Evolutionary conservation across 2,888 invertebrate genomes (phyloP), one percentile per base, ranked within the genome.

Genomic region (Epirrhoe tristata): DNA sequence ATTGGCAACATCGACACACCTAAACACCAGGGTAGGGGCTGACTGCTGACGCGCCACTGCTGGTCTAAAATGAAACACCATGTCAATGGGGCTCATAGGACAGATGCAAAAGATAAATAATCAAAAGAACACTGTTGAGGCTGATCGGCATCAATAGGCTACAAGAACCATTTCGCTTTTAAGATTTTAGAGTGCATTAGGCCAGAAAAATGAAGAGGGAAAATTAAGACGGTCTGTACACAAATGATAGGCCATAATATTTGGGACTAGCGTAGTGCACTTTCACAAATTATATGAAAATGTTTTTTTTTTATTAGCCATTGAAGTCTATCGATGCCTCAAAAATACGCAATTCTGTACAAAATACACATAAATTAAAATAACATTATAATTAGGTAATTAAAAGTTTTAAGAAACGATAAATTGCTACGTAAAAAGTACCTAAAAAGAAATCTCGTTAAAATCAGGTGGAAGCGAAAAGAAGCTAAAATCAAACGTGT

Each of bases 11-110:
- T 90, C 92, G 93, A 94, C 94, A 94, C 94, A 94, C 94, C 94
- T 94, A 94, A 93, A 93, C 88, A 94, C 94, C 87, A 94, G 92
- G 86, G 94, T 93, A 81, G 94, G 94, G 79, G 94, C 93, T 69
- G 94, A 94, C 92, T 94, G 94, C 93, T 94, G 94, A 74, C 94
- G 91, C 89, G 94, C 91, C 91, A 94, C 94, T 83, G 93, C 90
- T 82, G 94, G 94, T 93, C 94, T 94, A 94, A 93, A 94, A 94
- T 88, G 87, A 93, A 93, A 93, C 87, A 92, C 87, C 84, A 80
- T 80, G 85, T 91, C 90, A 92, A 86, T 91, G 86, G 86, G 85
- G 77, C 64, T 82, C 78, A 67, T 67, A 81, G 81, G 85, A 85
- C 82, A 78, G 70, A 80, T 76, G 69, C 65, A 69, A 71, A 81